phyloP scores from a whole-genome alignment of 2,797 vertebrate genomes.

The Xenops minutus region DNA sequence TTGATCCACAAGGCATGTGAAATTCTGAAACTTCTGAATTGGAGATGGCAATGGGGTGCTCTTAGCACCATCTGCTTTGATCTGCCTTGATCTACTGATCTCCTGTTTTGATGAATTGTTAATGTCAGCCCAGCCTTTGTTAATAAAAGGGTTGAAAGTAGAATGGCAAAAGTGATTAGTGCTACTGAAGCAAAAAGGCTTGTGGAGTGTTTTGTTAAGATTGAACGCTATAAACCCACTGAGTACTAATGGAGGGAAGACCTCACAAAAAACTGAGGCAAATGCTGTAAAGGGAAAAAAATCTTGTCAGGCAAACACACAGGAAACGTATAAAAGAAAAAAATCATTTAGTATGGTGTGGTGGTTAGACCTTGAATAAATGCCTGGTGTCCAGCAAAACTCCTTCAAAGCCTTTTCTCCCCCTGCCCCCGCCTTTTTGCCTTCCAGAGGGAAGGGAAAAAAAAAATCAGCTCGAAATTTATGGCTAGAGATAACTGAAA shows the following conservation, averaged over 20 bases:
- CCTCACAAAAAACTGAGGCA: neutral
- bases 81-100: neutral
- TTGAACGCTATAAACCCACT: neutral
- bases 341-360: neutral
- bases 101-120: neutral
- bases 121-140: neutral
- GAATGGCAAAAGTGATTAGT: neutral
- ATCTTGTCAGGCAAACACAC: neutral
- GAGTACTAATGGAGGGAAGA: neutral
- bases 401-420: too few species aligned
- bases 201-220: neutral
- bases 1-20: fast-evolving
- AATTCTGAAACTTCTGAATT: neutral
- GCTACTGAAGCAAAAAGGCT: neutral
- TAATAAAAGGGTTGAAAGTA: neutral
- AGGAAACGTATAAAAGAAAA: neutral
- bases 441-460: too few species aligned
- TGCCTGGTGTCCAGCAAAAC: too few species aligned
- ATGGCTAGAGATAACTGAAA: too few species aligned
- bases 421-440: too few species aligned
- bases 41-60: fast-evolving
- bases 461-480: too few species aligned
- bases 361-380: too few species aligned
- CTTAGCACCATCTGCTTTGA: neutral
- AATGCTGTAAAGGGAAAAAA: neutral